Conservation (phyloP, 2,797 vertebrate genomes). For the Sebastes hubbsi region DNA sequence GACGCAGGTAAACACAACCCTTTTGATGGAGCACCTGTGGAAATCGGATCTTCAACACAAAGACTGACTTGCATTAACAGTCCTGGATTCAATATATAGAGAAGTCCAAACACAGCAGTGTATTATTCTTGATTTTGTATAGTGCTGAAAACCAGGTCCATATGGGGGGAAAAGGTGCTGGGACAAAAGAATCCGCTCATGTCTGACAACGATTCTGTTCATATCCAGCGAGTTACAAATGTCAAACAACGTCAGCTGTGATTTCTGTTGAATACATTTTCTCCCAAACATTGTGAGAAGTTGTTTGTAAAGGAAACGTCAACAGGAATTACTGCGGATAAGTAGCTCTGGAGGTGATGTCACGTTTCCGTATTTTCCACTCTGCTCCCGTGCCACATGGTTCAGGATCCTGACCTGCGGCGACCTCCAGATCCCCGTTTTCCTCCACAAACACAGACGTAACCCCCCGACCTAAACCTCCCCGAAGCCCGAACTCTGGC, state of each 20-base stretch:
- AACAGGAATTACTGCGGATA: conserved; percentile 38
- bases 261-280: conserved; percentile 34
- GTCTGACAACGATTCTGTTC: conserved; percentile 27
- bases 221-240: conserved; percentile 35
- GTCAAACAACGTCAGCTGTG: conserved; percentile 64
- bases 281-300: conserved; percentile 46
- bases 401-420: conserved; percentile 37
- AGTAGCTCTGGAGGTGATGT: conserved; percentile 9
- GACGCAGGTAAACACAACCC: conserved; percentile 45
- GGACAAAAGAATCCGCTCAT: conserved; percentile 42
- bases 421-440: conserved; percentile 36
- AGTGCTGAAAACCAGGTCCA: conserved; percentile 33
- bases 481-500: conserved; percentile 59
- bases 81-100: conserved; percentile 30
- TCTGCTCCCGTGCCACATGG: conserved; percentile 19
- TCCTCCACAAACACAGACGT: conserved; percentile 57
- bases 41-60: conserved; percentile 47
- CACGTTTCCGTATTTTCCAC: conserved; percentile 23
- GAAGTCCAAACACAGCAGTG: conserved; percentile 38
- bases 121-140: conserved; percentile 34
- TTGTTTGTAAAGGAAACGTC: conserved; percentile 54
- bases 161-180: conserved; percentile 19
- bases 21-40: conserved; percentile 63
- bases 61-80: conserved; percentile 36
- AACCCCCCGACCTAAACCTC: conserved; percentile 43